Conservation (phyloP, 2,113 vertebrate species). For the Nibea albiflora region DNA sequence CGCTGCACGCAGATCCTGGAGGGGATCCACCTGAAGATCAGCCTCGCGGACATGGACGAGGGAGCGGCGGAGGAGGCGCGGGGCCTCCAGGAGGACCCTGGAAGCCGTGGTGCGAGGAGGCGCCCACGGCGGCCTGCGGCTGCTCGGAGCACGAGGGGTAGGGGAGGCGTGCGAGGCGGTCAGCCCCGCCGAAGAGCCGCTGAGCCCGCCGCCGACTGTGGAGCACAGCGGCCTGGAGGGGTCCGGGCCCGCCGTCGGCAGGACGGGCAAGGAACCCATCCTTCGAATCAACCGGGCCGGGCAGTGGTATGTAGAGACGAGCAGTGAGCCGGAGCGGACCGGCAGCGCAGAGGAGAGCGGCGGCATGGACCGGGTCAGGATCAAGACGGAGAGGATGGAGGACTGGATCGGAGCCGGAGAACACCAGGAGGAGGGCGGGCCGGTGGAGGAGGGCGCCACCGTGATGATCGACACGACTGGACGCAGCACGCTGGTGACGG, state of each 20-base stretch:
- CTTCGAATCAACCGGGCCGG: conserved; percentile 95
- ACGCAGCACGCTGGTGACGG: conserved; percentile 88
- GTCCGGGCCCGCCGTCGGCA: conserved; percentile 74
- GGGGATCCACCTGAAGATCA: conserved; percentile 98
- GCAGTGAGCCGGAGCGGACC: conserved; percentile 87
- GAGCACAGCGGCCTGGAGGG: conserved; percentile 86
- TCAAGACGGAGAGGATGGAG: conserved; percentile 95
- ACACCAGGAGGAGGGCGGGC: conserved; percentile 92
- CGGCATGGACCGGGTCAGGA: conserved; percentile 88
- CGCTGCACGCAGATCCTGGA: conserved; percentile 98
- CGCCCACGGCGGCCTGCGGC: conserved; percentile 72
- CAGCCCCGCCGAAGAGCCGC: conserved; percentile 90
- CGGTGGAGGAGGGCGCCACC: conserved; percentile 89
- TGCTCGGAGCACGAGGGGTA: conserved; percentile 83
- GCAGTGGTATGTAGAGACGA: conserved; percentile 97
- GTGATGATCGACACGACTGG: conserved; percentile 96
- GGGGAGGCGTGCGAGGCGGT: conserved; percentile 84
- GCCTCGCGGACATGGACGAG: conserved; percentile 89
- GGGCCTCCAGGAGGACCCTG: conserved; percentile 82
- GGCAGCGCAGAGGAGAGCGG: conserved; percentile 87
- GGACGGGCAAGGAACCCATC: conserved; percentile 87
- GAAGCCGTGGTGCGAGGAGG: conserved; percentile 79
- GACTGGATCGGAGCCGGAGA: conserved; percentile 92
- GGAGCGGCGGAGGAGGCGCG: conserved; percentile 85
- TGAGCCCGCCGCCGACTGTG: conserved; percentile 91